phyloP scores from a whole-genome alignment of 2,797 vertebrate genomes.

The Myotis vivesi region DNA sequence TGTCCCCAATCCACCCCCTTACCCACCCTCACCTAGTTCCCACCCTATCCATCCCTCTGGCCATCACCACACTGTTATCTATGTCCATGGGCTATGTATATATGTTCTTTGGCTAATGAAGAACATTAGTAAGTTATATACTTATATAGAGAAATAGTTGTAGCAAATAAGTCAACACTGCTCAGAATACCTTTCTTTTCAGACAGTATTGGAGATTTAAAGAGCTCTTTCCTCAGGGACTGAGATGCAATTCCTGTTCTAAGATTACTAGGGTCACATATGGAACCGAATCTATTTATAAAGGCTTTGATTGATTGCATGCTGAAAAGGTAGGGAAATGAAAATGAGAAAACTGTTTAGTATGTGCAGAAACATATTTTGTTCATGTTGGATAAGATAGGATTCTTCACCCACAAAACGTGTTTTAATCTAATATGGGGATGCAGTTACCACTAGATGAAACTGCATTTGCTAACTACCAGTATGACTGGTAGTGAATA shows the following conservation, averaged over 20 bases:
- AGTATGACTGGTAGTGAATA: background rate
- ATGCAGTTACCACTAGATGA: background rate
- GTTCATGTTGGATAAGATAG: background rate
- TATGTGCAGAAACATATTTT: background rate
- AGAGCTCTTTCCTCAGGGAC: background rate
- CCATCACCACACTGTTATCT: background rate
- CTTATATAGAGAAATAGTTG: background rate
- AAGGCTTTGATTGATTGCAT: background rate
- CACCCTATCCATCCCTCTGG: background rate
- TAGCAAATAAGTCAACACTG: background rate
- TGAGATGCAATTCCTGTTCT: background rate
- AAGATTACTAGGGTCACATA: background rate
- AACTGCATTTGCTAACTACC: background rate
- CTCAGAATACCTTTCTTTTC: background rate
- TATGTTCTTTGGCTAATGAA: background rate
- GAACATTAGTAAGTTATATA: background rate
- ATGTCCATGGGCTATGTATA: background rate
- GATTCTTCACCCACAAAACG: background rate
- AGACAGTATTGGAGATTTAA: background rate
- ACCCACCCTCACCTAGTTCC: background rate
- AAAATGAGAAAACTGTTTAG: background rate
- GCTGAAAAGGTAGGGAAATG: background rate
- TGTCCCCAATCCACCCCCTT: background rate
- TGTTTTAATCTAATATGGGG: background rate
- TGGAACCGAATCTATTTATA: background rate